Conservation (phyloP, 2,113 vertebrate species). For the Plecotus auritus region DNA sequence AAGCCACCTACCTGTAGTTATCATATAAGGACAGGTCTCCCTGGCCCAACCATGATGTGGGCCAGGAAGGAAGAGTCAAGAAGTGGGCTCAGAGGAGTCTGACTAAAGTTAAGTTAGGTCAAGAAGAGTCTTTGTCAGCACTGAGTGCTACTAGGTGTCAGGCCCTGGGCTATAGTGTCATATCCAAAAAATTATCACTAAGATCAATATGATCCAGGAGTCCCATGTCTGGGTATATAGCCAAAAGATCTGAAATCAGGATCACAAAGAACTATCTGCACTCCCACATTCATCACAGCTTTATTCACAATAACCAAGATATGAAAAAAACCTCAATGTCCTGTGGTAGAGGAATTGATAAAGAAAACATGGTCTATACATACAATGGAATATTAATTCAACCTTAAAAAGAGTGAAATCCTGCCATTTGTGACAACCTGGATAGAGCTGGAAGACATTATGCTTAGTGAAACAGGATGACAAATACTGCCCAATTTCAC, state of each 20-base stretch:
- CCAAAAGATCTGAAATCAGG: background rate
- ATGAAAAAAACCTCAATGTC: background rate
- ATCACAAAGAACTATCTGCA: background rate
- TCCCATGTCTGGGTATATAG: background rate
- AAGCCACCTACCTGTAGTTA: background rate
- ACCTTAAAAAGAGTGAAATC: background rate
- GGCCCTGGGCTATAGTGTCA: background rate
- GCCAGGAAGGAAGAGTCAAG: background rate
- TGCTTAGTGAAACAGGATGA: background rate
- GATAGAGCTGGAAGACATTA: background rate
- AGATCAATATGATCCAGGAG: background rate
- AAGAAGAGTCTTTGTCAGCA: background rate
- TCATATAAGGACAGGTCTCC: background rate
- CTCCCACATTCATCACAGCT: background rate
- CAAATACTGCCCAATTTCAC: background rate
- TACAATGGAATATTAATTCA: background rate
- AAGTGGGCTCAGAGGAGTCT: background rate
- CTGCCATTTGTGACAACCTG: background rate
- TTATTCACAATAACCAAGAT: background rate
- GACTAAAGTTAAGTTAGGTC: background rate
- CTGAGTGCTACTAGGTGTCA: background rate
- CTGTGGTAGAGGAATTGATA: background rate
- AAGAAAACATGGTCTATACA: background rate
- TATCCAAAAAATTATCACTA: background rate
- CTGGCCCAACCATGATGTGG: background rate